Evolutionary conservation across 2,797 vertebrate species (phyloP).

Genomic region (Channa striata): DNA sequence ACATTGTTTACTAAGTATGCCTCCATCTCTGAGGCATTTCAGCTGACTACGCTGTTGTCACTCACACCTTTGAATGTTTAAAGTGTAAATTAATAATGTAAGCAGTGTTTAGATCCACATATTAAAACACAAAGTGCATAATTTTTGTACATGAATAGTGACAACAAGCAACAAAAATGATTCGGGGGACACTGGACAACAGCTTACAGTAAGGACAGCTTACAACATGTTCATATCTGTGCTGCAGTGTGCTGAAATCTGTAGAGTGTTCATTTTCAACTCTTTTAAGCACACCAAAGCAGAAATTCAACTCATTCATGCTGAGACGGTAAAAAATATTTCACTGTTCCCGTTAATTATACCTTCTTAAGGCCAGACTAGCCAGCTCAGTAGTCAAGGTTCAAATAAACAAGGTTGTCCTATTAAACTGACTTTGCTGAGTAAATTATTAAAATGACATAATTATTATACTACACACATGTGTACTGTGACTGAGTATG

Average conservation of each 20-base stretch:
- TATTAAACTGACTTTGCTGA: background rate
- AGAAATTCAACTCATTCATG: background rate
- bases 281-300: background rate
- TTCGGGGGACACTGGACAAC: background rate
- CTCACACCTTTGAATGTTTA: background rate
- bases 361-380: conserved; percentile 1
- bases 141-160: background rate
- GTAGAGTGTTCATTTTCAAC: background rate
- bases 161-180: background rate
- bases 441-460: conserved; percentile 20
- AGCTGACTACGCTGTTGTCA: conserved; percentile 18
- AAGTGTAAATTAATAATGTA: background rate
- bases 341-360: conserved; percentile 4
- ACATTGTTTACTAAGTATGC: no score
- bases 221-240: background rate
- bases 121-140: background rate
- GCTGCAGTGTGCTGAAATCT: background rate
- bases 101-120: background rate
- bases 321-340: background rate
- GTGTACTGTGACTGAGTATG: conserved; percentile 12
- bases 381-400: background rate
- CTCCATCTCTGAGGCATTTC: conserved; percentile 3
- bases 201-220: background rate
- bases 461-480: background rate
- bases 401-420: background rate